Evolutionary conservation across 2,888 invertebrate species (phyloP), one percentile per base, ranked within the genome.

Genomic region (Caradrina clavipalpis): DNA sequence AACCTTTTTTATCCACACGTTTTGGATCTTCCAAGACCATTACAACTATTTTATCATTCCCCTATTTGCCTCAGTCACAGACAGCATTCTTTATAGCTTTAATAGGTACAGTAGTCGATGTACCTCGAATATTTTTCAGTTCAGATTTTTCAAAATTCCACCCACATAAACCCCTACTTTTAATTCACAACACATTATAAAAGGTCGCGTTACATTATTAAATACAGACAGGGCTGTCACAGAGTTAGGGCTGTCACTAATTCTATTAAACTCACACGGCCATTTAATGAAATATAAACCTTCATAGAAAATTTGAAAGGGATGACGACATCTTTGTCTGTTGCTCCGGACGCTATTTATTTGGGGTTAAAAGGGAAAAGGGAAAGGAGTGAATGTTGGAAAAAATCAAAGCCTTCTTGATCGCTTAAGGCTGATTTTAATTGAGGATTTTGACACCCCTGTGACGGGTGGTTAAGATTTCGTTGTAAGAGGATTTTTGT

Each of bases 181-280:
- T 80, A 67, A 70, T 60, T 58, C 69, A 1, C 11, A 57, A 56
- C 59, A 68, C 76, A 68, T 65, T 63, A 56, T 54, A 11, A 70
- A 78, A 71, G 81, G 83, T 76, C 72, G 55, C 2, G 39, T 31
- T 83, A 70, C 51, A 83, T 76, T 74, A 83, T 83, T 83, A 76
- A 81, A 73, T 69, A 73, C 61, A 49, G 50, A 60, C 56, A 57
- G 65, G 60, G 65, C 35, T 68, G 67, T 72, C 81, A 56, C 70
- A 26, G 60, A 62, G 72, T 63, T 64, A 59, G 76, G 61, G 61
- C 19, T 56, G 67, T 31, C 77, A 39, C 75, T 72, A 80, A 82
- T 81, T 76, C 47, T 71, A 50, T 79, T 76, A 75, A 73, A 63
- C 57, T 70, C 57, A 56, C 45, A 53, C 68, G 39, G 22, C 21